Base-by-base conservation (phyloP, 64 coral and sea anemone genomes). In the Stichodactyla helianthus region DNA sequence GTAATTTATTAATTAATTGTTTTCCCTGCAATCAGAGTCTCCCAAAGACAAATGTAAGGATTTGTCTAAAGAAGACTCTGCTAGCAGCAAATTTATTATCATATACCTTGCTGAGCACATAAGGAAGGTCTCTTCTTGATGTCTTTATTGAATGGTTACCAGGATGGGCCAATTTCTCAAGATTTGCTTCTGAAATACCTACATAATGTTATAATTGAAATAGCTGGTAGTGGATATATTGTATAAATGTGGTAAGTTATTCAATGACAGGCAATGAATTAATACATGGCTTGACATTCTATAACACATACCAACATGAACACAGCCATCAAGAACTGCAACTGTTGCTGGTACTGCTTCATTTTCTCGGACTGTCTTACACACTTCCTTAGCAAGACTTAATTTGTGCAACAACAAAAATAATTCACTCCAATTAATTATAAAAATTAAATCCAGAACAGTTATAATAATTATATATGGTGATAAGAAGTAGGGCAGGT, bases 61-160 rank as follows among this genome's bases (percentile, higher is more conserved):
- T 63, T 63, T 14, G 35, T 44, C 16, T 63, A 18, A 0, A 63
- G 15, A 4, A 17, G 60, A 17, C 19, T 63, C 12, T 63, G 11
- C 15, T 17, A 15, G 16, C 15, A 5, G 51, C 18, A 0, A 50
- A 51, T 51, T 50, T 79, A 27, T 25, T 51, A 25, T 6, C 5
- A 6, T 20, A 52, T 60, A 94, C 95, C 90, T 95, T 91, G 60
- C 96, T 95, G 16, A 99, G 89, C 17, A 99, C 88, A 82, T 88
- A 94, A n/a, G 96, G 85, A 55, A 99, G 70, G 62, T 99, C 96
- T 86, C 96, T 89, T 63, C 93, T 92, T 4, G 96, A 99, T 86
- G 96, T 99, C 82, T 99, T 99, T 7, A 99, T 59, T 67, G 90
- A 93, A 18, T 65, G 59, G 51, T 77, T 92, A 53, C 86, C 86